phyloP scores from a whole-genome alignment of 2,888 invertebrate genomes.

The Asteroscopus sphinx region DNA sequence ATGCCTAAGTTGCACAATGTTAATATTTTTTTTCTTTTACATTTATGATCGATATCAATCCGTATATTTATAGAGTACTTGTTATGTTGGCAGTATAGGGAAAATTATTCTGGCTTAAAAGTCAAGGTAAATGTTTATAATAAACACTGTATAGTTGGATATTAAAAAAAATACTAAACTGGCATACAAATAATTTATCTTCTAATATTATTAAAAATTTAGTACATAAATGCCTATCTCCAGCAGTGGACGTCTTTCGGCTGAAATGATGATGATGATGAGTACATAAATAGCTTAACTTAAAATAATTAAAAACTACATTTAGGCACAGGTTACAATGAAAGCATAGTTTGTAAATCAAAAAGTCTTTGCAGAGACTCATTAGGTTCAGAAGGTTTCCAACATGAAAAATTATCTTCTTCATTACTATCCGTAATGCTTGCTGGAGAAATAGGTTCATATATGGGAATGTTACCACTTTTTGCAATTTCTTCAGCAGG shows the following conservation, averaged over 20 bases:
- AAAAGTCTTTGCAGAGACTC: constrained; percentile 61
- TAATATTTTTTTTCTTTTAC: too few relatives aligned
- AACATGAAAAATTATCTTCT: constrained; percentile 56
- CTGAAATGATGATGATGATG: too few relatives aligned
- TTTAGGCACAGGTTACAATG: constrained; percentile 17
- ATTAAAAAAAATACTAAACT: constrained; percentile 3
- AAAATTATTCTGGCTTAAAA: too few relatives aligned
- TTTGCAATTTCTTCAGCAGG: constrained; percentile 16
- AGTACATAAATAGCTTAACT: constrained; percentile 13
- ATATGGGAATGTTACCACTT: constrained; percentile 52
- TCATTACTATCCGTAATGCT: constrained; percentile 55
- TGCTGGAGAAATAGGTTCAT: constrained; percentile 78
- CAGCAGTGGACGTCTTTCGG: too few relatives aligned
- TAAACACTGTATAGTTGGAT: neutral
- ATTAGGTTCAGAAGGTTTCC: constrained; percentile 52
- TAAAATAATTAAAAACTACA: constrained; percentile 1
- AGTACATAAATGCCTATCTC: constrained; percentile 14
- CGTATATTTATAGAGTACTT: too few relatives aligned
- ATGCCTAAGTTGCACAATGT: too few relatives aligned
- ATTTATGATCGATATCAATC: too few relatives aligned
- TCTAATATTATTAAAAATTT: neutral
- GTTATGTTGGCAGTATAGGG: too few relatives aligned
- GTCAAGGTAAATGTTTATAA: neutral
- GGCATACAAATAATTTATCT: constrained; percentile 13
- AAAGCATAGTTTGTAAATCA: constrained; percentile 57